phyloP scores from a whole-genome alignment of 2,113 vertebrate genomes.

The Serinus canaria region DNA sequence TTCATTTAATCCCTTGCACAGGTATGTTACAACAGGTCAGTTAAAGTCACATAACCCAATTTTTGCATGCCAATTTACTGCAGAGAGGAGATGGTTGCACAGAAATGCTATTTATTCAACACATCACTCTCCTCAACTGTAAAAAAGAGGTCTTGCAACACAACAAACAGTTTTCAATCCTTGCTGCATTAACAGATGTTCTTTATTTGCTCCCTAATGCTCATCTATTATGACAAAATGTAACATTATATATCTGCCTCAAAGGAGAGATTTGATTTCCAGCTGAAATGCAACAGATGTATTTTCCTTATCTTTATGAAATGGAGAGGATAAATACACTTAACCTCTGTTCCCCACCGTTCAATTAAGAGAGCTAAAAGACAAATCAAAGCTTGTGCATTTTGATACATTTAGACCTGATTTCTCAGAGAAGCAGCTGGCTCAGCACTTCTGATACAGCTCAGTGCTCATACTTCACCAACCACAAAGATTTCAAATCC shows the following conservation, averaged over 20 bases:
- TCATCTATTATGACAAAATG: background rate
- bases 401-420: background rate
- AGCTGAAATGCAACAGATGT: background rate
- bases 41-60: background rate
- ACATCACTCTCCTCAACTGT: background rate
- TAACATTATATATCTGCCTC: background rate
- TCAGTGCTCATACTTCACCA: background rate
- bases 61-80: background rate
- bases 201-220: background rate
- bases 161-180: background rate
- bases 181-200: background rate
- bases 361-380: background rate
- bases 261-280: constrained; percentile 2
- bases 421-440: background rate
- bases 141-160: background rate
- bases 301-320: constrained; percentile 2
- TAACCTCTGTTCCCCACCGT: background rate
- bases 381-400: background rate
- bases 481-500: background rate
- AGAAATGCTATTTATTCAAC: background rate
- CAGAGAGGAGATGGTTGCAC: background rate
- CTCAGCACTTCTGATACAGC: background rate
- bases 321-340: background rate
- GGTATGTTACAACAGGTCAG: background rate
- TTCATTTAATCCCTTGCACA: background rate